These are phyloP conservation scores for Bubo bubo DNA, from an alignment of 2,113 vertebrate species.

Conservation along the genomic window DNA sequence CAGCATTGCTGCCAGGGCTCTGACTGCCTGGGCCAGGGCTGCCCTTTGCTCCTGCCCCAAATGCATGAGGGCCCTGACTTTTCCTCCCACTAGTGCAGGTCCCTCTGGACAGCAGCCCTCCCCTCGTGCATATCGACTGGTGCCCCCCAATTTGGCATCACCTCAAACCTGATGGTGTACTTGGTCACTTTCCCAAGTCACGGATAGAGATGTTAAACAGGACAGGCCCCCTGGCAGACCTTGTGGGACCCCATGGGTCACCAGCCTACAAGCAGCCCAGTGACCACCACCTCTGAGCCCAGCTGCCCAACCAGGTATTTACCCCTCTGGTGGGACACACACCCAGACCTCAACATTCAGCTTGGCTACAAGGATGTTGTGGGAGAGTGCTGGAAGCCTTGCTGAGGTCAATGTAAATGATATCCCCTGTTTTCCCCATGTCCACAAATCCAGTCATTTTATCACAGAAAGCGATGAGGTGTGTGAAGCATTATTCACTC, in stretches of 20 bases:
- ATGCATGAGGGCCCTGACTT: fast-evolving
- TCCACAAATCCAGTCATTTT: background rate
- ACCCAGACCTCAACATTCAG: background rate
- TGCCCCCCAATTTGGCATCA: fast-evolving
- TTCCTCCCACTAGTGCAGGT: background rate
- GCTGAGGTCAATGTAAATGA: background rate
- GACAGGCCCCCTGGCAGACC: background rate
- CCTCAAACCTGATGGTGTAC: background rate
- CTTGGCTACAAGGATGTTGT: background rate
- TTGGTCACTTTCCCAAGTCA: background rate
- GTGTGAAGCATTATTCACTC: background rate
- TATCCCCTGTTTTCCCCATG: background rate
- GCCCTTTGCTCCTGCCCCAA: background rate
- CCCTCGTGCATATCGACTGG: fast-evolving
- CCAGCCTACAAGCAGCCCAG: background rate
- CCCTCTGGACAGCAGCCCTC: background rate
- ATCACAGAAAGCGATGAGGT: background rate
- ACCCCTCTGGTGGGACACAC: fast-evolving
- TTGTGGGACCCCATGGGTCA: fast-evolving
- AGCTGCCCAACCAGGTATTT: background rate
- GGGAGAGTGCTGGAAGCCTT: background rate
- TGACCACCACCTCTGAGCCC: background rate
- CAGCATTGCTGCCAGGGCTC: background rate
- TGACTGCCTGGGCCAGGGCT: background rate
- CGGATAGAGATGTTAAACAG: background rate